phyloP scores from a whole-genome alignment of 2,113 vertebrate genomes.

The chimpanzee (Pan troglodytes) region NHGRI_mPanTro3-v2.1_pri NC_072418.2:41744001-41744500 shows the following conservation, averaged over 20 bases:
- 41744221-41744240: background rate
- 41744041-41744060: background rate
- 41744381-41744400: background rate
- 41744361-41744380: background rate
- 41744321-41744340: background rate
- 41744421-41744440: background rate
- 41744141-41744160: background rate
- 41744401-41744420: background rate
- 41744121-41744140: constrained; percentile 20
- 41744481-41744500: too few species aligned
- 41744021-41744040: background rate
- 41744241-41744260: background rate
- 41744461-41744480: background rate
- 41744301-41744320: background rate
- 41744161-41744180: background rate
- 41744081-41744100: background rate
- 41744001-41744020: too few species aligned
- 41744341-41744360: background rate
- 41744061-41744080: background rate
- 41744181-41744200: background rate
- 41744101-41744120: background rate
- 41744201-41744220: background rate
- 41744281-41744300: background rate
- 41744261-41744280: background rate
- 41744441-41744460: background rate